Conservation (phyloP, 2,797 vertebrate species). For the Pseudocheirus occidentalis region DNA sequence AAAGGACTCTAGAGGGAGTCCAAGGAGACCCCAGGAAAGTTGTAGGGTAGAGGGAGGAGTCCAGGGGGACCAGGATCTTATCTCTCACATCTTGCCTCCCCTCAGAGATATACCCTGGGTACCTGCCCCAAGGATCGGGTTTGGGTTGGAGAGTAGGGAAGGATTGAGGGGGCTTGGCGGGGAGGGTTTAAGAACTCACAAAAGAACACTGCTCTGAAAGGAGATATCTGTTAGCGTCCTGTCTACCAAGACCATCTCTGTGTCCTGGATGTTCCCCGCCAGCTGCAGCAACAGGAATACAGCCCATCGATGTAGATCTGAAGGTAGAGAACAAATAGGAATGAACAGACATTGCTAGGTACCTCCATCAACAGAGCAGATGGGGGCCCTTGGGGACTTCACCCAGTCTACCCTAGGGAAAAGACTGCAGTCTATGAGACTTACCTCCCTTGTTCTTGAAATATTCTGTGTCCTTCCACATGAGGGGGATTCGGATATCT, state of each 20-base stretch:
- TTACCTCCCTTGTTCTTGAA: slow-evolving; percentile 98
- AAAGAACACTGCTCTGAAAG: slow-evolving; percentile 93
- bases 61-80: neutral
- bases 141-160: neutral
- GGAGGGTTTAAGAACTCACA: slow-evolving; percentile 86
- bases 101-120: neutral
- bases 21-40: neutral
- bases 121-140: neutral
- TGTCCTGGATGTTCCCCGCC: slow-evolving; percentile 94
- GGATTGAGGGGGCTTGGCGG: neutral
- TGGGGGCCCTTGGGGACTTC: neutral
- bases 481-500: slow-evolving; percentile 96
- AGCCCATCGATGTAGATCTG: slow-evolving; percentile 94
- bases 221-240: slow-evolving; percentile 95
- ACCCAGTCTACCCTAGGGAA: neutral
- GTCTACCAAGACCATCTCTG: slow-evolving; percentile 96
- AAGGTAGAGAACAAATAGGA: neutral
- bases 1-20: neutral
- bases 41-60: neutral
- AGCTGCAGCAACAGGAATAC: slow-evolving; percentile 95
- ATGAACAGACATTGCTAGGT: neutral
- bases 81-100: neutral
- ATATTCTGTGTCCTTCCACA: slow-evolving; percentile 99
- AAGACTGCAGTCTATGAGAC: slow-evolving; percentile 34
- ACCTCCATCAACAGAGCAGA: neutral